These are phyloP conservation scores for Scaptodrosophila lebanonensis DNA, from an alignment of 1,140 invertebrate species.

Conservation along the genomic window DNA sequence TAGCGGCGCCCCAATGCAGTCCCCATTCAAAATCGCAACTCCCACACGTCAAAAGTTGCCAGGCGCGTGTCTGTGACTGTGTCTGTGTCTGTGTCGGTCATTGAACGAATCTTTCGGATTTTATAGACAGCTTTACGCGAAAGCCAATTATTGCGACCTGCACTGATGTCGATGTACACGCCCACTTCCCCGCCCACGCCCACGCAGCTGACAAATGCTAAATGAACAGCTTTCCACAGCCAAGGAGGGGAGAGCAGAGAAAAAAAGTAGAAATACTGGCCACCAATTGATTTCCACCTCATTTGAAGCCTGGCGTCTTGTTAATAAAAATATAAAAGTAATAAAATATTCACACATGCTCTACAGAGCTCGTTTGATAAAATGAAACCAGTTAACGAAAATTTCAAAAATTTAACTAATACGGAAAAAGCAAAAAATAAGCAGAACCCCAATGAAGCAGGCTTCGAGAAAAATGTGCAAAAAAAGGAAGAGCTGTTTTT, in stretches of 20 bases:
- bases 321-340: too few relatives aligned
- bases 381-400: too few relatives aligned
- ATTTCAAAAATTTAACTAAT: too few relatives aligned
- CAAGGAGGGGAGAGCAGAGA: conserved; percentile 23
- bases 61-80: conserved; percentile 6
- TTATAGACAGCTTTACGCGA: conserved; percentile 13
- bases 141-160: conserved; percentile 65
- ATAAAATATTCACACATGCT: too few relatives aligned
- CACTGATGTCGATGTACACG: too few relatives aligned
- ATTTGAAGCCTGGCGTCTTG: conserved; percentile 49
- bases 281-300: conserved; percentile 66
- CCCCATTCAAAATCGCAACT: conserved; percentile 3
- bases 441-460: too few relatives aligned
- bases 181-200: conserved; percentile 23
- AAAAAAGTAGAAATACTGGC: not conserved
- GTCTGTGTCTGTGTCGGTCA: conserved; percentile 42
- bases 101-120: conserved; percentile 13
- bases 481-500: too few relatives aligned
- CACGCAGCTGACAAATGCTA: conserved; percentile 37
- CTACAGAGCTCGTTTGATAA: too few relatives aligned
- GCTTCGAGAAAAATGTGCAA: too few relatives aligned
- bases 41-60: conserved; percentile 8
- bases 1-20: too few relatives aligned
- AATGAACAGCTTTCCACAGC: conserved; percentile 45
- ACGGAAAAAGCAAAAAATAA: too few relatives aligned